These are phyloP conservation scores for Phrynosoma platyrhinos DNA, from an alignment of 2,113 vertebrate genomes.

Conservation along the genomic window DNA sequence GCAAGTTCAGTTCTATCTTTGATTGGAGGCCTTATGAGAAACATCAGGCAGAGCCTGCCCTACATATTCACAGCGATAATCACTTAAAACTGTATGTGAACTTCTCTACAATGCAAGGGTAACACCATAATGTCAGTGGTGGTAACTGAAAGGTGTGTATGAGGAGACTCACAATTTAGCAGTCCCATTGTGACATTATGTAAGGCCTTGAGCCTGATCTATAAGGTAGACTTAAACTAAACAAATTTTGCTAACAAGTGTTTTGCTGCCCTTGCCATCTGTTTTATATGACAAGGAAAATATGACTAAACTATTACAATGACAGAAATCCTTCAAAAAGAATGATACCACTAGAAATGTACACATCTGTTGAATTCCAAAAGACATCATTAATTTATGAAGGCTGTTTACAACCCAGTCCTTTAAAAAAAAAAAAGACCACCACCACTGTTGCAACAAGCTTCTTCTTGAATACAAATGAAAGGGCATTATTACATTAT, in stretches of 20 bases:
- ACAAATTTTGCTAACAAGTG: conserved; percentile 49
- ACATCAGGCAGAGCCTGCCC: not conserved
- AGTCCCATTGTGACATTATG: not conserved
- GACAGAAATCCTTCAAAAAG: not conserved
- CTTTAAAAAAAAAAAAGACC: not conserved
- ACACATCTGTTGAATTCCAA: not conserved
- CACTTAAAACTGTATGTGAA: not conserved
- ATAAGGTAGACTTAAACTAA: too few species aligned
- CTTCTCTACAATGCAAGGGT: too few species aligned
- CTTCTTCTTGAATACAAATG: not conserved
- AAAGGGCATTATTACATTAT: not conserved
- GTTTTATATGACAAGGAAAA: not conserved
- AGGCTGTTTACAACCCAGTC: conserved; percentile 34
- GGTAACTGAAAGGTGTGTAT: not conserved
- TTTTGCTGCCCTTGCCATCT: not conserved
- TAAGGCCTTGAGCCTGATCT: not conserved
- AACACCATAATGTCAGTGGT: not conserved
- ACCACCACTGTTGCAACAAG: not conserved
- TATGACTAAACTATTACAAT: not conserved
- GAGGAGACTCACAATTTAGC: not conserved
- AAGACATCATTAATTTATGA: conserved; percentile 38
- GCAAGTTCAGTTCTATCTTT: not conserved
- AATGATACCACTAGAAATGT: accelerated
- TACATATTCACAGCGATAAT: not conserved
- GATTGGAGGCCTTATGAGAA: not conserved